These are phyloP conservation scores for Eilema griseolum DNA, from an alignment of 2,888 invertebrate genomes.

Conservation along the genomic window DNA sequence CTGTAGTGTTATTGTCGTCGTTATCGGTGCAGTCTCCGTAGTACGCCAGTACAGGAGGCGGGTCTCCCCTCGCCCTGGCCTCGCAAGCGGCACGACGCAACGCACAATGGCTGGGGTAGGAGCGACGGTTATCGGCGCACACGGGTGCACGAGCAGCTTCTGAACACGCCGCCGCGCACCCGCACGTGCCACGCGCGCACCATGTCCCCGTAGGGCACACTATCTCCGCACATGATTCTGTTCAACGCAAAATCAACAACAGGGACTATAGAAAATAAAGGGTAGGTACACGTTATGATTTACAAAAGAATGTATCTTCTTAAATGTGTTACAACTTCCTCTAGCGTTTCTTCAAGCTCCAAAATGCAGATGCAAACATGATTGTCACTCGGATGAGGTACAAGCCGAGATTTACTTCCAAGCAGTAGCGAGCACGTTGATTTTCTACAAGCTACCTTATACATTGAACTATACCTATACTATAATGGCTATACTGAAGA, in stretches of 20 bases:
- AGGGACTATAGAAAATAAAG: background rate
- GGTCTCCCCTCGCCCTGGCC: conserved; percentile 88
- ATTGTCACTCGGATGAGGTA: too few relatives aligned
- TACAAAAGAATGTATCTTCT: too few relatives aligned
- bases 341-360: too few relatives aligned
- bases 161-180: conserved; percentile 93
- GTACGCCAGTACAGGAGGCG: conserved; percentile 87
- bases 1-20: conserved; percentile 84
- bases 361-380: too few relatives aligned
- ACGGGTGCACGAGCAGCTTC: conserved; percentile 90
- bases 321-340: too few relatives aligned
- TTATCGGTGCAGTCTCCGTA: conserved; percentile 93
- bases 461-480: too few relatives aligned
- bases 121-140: conserved; percentile 92
- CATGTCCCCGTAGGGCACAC: conserved; percentile 93
- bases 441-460: too few relatives aligned
- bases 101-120: conserved; percentile 94
- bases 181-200: conserved; percentile 94
- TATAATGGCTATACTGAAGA: conserved; percentile 27
- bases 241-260: background rate
- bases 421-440: too few relatives aligned
- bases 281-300: background rate
- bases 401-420: too few relatives aligned
- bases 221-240: conserved; percentile 92
- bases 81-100: conserved; percentile 92